Evolutionary conservation across 2,113 vertebrate species (phyloP).

Genomic region (Xenopus tropicalis): DNA sequence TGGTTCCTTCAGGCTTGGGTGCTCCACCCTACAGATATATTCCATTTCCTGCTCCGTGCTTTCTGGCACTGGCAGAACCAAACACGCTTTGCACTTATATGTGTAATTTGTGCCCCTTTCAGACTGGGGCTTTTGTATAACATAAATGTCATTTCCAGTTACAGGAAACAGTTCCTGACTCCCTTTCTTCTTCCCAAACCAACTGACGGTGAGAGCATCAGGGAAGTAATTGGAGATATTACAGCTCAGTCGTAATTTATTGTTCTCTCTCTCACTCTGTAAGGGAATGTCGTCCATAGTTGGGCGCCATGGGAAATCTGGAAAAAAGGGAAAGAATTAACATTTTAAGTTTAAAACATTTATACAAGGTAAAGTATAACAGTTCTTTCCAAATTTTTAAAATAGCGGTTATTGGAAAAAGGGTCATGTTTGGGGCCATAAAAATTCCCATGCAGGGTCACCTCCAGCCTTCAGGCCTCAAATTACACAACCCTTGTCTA

Average conservation of each 20-base stretch:
- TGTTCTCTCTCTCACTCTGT: neutral
- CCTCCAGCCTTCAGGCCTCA: too few relatives aligned
- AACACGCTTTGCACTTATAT: neutral
- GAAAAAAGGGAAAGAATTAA: too few relatives aligned
- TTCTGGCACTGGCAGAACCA: neutral
- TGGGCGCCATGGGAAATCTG: conserved; percentile 22
- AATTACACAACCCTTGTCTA: too few relatives aligned
- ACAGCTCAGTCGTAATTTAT: neutral
- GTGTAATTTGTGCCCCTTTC: neutral
- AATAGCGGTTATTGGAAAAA: too few relatives aligned
- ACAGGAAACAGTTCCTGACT: conserved; percentile 1
- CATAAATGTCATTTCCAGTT: neutral
- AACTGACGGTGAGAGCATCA: conserved; percentile 8
- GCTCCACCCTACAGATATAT: conserved; percentile 24
- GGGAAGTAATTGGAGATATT: conserved; percentile 21
- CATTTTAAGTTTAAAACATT: too few relatives aligned
- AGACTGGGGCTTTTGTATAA: neutral
- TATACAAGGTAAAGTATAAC: too few relatives aligned
- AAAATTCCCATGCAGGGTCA: too few relatives aligned
- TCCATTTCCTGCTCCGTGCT: neutral
- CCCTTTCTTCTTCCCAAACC: conserved; percentile 30
- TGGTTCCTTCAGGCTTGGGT: conserved; percentile 15
- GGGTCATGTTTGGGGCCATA: too few relatives aligned
- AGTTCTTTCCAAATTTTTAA: too few relatives aligned
- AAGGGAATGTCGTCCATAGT: neutral